Evolutionary conservation across 2,888 invertebrate genomes (phyloP).

Genomic region (Subacronicta megacephala): DNA sequence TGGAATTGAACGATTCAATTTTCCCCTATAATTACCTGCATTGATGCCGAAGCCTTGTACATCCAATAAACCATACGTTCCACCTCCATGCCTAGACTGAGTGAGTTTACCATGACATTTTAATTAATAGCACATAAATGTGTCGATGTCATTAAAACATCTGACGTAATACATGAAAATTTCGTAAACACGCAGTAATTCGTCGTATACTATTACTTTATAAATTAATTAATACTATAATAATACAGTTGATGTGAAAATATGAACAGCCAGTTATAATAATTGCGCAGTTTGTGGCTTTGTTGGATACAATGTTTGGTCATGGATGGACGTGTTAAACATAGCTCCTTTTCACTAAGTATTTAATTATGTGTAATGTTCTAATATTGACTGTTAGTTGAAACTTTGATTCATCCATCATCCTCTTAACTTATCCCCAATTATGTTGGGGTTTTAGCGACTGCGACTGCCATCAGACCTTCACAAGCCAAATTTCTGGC

Average conservation of each 20-base stretch:
- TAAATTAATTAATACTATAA: slow-evolving; percentile 29
- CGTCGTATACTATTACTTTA: slow-evolving; percentile 21
- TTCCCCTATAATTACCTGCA: slow-evolving; percentile 41
- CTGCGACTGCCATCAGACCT: too few species aligned
- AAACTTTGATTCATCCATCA: too few species aligned
- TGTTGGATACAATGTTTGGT: not conserved
- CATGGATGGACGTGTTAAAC: too few species aligned
- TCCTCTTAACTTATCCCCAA: too few species aligned
- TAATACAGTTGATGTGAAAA: slow-evolving; percentile 21
- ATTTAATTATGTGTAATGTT: too few species aligned
- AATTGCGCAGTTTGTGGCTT: slow-evolving; percentile 11
- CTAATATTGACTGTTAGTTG: too few species aligned
- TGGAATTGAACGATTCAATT: slow-evolving; percentile 38
- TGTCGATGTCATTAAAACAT: slow-evolving; percentile 23
- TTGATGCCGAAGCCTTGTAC: slow-evolving; percentile 36
- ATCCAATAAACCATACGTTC: slow-evolving; percentile 35
- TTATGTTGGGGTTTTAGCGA: too few species aligned
- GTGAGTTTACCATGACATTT: slow-evolving; percentile 26
- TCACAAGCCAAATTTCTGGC: too few species aligned
- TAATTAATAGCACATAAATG: slow-evolving; percentile 40
- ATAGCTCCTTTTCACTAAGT: too few species aligned
- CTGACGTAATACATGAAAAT: slow-evolving; percentile 20
- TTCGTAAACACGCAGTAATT: slow-evolving; percentile 32
- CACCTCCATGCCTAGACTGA: slow-evolving; percentile 36
- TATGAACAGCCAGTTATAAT: slow-evolving; percentile 9